Base-by-base conservation (phyloP, 2,113 vertebrate species). In the Gnathonemus longibarbis region DNA sequence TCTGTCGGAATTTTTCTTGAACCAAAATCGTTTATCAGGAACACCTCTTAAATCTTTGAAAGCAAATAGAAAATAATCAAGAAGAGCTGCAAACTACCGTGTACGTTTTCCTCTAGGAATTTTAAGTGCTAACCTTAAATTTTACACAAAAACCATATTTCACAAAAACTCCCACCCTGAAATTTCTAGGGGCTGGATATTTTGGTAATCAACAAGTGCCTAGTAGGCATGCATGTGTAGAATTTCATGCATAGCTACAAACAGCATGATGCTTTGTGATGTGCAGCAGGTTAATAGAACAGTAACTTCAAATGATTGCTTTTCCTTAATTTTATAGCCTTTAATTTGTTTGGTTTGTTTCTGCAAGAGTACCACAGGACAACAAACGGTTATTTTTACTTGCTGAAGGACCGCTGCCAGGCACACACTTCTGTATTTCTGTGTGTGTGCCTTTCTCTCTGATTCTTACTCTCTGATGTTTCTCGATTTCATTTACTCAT, bases 401-500 rank as follows among this genome's bases (percentile, higher is more conserved):
- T 13, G n/a, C 3, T 86, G 84, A 87, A 17, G 13, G 10, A 6
- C 11, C 56, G 31, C 85, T 27, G 11, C 13, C 19, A 0, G 13
- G 5, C 50, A 87, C 13, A 31, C 7, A 9, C 24, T 19, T 80
- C 49, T 83, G 52, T 56, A 56, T 5, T 31, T 80, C 49, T n/a
- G 6, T 24, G 21, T 24, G 42, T 24, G 39, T 48, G 7, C 9
- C 42, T 10, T 19, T 48, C 3, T 50, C 19, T 50, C 48, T 27
- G 49, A 53, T 89, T 77, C 49, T 84, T 42, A 84, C 13, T n/a
- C n/a, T n/a, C n/a, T n/a, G n/a, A 17, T n/a, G 27, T 77, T 74
- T 70, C 89, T 56, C 45, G 0, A 53, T 74, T 89, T 74, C 70
- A 83, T 88, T 17, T 90, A 39, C 66, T 90, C 27, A 88, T 90